These are phyloP conservation scores for Euspilapteryx auroguttella DNA, from an alignment of 2,888 invertebrate species.

Conservation along the genomic window DNA sequence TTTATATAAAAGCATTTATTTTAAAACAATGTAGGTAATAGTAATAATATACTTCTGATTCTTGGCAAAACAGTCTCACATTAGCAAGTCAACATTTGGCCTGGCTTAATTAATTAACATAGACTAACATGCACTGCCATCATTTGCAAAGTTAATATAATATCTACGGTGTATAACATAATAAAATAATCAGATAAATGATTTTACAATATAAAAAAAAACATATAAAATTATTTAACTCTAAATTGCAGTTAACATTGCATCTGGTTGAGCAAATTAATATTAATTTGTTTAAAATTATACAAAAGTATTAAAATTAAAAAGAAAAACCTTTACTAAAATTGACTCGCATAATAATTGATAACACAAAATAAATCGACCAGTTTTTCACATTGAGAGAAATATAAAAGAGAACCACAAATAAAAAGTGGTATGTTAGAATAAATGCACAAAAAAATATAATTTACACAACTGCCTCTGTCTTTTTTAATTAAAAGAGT, in stretches of 20 bases:
- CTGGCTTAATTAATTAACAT: conserved; percentile 57
- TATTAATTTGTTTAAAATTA: conserved; percentile 51
- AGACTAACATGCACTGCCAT: conserved; percentile 59
- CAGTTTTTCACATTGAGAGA: no score
- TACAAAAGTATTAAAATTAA: conserved; percentile 45
- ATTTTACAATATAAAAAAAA: conserved; percentile 34
- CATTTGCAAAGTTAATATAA: conserved; percentile 41
- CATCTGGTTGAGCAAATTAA: conserved; percentile 57
- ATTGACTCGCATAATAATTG: conserved; percentile 59
- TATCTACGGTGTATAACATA: conserved; percentile 9
- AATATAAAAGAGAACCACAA: no score
- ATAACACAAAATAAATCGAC: conserved; percentile 38
- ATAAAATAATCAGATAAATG: conserved; percentile 45
- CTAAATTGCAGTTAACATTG: conserved; percentile 55
- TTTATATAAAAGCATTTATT: conserved; percentile 62
- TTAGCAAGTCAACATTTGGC: conserved; percentile 63
- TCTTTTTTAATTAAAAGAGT: no score
- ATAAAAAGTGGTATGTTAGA: not conserved
- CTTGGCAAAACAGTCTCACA: conserved; percentile 63
- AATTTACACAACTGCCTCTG: conserved; percentile 35
- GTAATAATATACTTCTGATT: conserved; percentile 61
- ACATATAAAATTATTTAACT: conserved; percentile 44
- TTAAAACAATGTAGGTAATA: conserved; percentile 62
- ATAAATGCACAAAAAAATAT: conserved; percentile 60
- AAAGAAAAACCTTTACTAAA: conserved; percentile 43